These are phyloP conservation scores for Erpetoichthys calabaricus DNA, from an alignment of 2,797 vertebrate genomes.

Conservation along the genomic window DNA sequence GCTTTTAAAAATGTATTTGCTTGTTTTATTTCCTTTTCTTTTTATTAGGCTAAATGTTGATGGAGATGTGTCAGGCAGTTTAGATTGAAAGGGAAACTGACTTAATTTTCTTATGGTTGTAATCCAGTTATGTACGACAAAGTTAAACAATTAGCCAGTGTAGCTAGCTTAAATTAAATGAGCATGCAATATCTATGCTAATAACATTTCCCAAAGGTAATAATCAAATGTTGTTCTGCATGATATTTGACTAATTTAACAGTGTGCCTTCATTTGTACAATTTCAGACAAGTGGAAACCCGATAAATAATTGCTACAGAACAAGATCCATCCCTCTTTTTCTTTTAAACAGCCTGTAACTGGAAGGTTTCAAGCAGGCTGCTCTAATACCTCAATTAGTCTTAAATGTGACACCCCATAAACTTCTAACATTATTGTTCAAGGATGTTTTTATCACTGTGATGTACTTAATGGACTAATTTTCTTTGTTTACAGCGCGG, in stretches of 20 bases:
- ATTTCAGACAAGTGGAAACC: slow-evolving; percentile 3
- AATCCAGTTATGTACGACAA: slow-evolving; percentile 10
- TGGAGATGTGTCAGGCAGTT: slow-evolving; percentile 8
- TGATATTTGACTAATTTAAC: slow-evolving; percentile 14
- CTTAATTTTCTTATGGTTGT: slow-evolving; percentile 14
- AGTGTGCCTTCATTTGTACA: slow-evolving; percentile 7
- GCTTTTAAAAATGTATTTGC: too few relatives aligned
- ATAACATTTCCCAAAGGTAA: slow-evolving; percentile 16
- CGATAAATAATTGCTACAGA: slow-evolving; percentile 1
- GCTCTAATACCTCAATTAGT: too few relatives aligned
- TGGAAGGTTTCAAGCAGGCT: too few relatives aligned
- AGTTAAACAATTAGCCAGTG: slow-evolving; percentile 21
- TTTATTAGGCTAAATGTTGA: slow-evolving; percentile 3
- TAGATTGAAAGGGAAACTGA: slow-evolving; percentile 2
- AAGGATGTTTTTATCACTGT: slow-evolving; percentile 8
- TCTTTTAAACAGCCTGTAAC: too few relatives aligned
- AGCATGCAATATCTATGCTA: slow-evolving; percentile 15
- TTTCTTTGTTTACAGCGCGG: slow-evolving; percentile 73
- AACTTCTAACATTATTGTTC: not conserved
- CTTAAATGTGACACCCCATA: too few relatives aligned
- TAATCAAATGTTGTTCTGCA: slow-evolving; percentile 21
- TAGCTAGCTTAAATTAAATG: slow-evolving; percentile 34
- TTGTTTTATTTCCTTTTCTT: slow-evolving; percentile 1
- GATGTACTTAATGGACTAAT: slow-evolving; percentile 31
- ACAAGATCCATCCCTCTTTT: not conserved